phyloP scores from a whole-genome alignment of 2,888 invertebrate genomes.

The Elegia similella region DNA sequence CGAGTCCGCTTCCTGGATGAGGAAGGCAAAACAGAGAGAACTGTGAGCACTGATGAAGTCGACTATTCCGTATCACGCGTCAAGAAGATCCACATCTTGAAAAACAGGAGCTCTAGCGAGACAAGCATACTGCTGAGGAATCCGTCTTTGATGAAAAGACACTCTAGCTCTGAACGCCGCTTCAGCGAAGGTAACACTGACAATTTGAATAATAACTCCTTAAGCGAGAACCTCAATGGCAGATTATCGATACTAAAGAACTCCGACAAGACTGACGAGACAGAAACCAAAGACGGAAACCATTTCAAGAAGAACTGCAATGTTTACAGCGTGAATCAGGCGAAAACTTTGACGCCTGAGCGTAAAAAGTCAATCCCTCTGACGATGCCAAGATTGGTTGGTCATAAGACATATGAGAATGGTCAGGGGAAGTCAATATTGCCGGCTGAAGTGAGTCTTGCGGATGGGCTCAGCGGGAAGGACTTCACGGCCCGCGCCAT shows the following conservation, averaged over 20 bases:
- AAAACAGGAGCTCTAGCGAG: constrained; percentile 77
- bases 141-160: constrained; percentile 66
- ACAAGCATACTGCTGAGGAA: constrained; percentile 72
- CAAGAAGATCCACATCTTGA: constrained; percentile 75
- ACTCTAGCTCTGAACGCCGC: constrained; percentile 59
- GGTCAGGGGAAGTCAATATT: constrained; percentile 56
- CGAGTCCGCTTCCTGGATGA: constrained; percentile 74
- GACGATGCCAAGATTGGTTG: constrained; percentile 65
- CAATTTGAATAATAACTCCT: constrained; percentile 64
- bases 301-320: constrained; percentile 74
- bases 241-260: constrained; percentile 41
- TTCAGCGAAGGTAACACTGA: constrained; percentile 57
- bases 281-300: constrained; percentile 68
- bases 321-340: constrained; percentile 77
- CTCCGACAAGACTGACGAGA: constrained; percentile 58
- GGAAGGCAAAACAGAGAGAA: constrained; percentile 75
- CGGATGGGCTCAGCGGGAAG: constrained; percentile 61
- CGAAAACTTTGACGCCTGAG: constrained; percentile 71
- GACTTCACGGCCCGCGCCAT: constrained; percentile 87
- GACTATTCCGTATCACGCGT: constrained; percentile 69
- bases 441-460: constrained; percentile 63
- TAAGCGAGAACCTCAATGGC: constrained; percentile 69
- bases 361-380: constrained; percentile 63
- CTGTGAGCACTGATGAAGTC: constrained; percentile 70
- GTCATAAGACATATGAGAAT: constrained; percentile 55